Percentiles rank a stretch among this genome's conserved stretches.
Conservation (phyloP, 2,797 vertebrate genomes). For the Gymnothorax reevesii region DNA sequence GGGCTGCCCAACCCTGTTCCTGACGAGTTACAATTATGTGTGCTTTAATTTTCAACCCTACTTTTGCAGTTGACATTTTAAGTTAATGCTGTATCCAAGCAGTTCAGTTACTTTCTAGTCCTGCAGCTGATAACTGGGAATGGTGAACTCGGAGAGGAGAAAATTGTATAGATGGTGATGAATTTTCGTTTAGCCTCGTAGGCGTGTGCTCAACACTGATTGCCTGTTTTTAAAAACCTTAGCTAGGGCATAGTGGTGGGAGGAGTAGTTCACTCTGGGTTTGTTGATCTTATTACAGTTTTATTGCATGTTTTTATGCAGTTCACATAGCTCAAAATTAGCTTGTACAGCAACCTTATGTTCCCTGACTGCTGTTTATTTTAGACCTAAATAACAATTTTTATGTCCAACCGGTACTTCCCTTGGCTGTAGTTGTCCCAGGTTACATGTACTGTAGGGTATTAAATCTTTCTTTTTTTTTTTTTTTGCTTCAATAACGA, state of each 20-base stretch:
- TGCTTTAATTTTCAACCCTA: conserved; percentile 26
- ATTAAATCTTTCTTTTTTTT: neutral
- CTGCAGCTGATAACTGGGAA: conserved; percentile 30
- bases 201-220: conserved; percentile 49
- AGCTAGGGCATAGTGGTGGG: conserved; percentile 46
- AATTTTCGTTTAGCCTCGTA: conserved; percentile 44
- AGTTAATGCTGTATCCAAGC: conserved; percentile 22
- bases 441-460: neutral
- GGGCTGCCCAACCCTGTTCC: neutral
- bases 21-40: too few species aligned
- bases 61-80: conserved; percentile 47
- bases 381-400: neutral
- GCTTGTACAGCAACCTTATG: neutral
- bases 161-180: conserved; percentile 44
- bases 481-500: too few species aligned
- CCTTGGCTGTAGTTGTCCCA: neutral
- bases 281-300: neutral
- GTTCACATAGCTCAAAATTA: neutral
- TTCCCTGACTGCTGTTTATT: neutral
- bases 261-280: neutral
- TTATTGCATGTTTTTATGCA: neutral
- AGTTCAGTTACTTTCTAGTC: conserved; percentile 31
- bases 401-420: neutral
- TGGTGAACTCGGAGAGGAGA: conserved; percentile 42
- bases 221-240: conserved; percentile 28